A percentile compares a stretch with the other conserved stretches of the same genome.
Evolutionary conservation across 2,888 invertebrate species (phyloP).

Genomic region (Formica aserva): DNA sequence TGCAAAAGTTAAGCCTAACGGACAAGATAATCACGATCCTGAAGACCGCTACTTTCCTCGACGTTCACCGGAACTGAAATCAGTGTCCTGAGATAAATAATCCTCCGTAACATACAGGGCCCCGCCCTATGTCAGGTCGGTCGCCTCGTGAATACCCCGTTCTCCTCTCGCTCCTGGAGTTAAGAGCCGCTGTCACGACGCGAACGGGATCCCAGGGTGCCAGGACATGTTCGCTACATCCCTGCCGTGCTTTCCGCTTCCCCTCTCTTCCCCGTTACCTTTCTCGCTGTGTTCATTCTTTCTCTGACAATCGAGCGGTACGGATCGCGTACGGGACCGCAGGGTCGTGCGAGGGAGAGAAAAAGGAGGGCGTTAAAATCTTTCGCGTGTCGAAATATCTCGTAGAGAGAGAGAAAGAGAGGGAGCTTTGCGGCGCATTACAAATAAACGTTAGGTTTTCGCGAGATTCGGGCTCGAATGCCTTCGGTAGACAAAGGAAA

Average conservation of each 20-base stretch:
- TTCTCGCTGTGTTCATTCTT: slow-evolving; percentile 80
- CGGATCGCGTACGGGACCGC: slow-evolving; percentile 62
- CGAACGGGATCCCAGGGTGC: slow-evolving; percentile 68
- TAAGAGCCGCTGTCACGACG: slow-evolving; percentile 73
- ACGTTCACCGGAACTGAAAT: background rate
- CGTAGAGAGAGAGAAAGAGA: background rate
- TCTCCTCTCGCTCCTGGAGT: slow-evolving; percentile 47
- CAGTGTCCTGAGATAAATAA: slow-evolving; percentile 44
- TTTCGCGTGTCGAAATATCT: background rate
- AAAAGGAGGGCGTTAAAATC: background rate
- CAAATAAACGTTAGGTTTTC: background rate
- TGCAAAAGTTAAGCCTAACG: background rate
- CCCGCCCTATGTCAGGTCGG: slow-evolving; percentile 73
- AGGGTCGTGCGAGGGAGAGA: slow-evolving; percentile 40
- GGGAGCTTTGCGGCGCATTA: background rate
- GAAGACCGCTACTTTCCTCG: slow-evolving; percentile 55
- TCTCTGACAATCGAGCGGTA: slow-evolving; percentile 77
- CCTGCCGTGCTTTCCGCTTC: slow-evolving; percentile 53
- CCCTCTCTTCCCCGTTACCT: slow-evolving; percentile 39
- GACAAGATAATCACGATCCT: slow-evolving; percentile 49
- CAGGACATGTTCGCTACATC: slow-evolving; percentile 66
- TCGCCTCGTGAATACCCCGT: slow-evolving; percentile 59
- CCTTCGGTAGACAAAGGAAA: slow-evolving; percentile 56
- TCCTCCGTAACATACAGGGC: slow-evolving; percentile 65
- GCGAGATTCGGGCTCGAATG: slow-evolving; percentile 40